Evolutionary conservation across 2,888 invertebrate species (phyloP).

Genomic region (Phasia obesa): DNA sequence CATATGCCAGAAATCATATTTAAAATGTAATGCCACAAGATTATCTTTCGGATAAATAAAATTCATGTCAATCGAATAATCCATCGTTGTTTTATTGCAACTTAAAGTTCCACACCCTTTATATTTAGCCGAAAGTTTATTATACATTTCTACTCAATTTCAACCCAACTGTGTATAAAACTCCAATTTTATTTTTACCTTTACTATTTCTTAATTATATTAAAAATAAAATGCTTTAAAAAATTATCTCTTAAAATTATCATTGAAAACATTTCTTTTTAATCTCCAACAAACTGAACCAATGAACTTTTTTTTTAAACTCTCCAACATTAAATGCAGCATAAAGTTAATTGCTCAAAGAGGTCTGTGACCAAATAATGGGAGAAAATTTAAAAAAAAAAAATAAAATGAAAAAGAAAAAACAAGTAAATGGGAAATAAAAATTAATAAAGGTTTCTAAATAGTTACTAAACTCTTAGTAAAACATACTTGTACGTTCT

Average conservation of each 20-base stretch:
- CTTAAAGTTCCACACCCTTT: too few species aligned
- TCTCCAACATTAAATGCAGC: slow-evolving; percentile 29
- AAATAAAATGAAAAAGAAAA: slow-evolving; percentile 3
- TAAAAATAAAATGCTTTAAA: slow-evolving; percentile 2
- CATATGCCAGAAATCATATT: too few species aligned
- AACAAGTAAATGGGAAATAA: slow-evolving; percentile 2
- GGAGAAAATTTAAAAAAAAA: background rate
- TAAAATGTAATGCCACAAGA: too few species aligned
- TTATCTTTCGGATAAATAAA: too few species aligned
- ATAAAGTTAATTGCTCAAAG: slow-evolving; percentile 63
- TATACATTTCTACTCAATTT: too few species aligned
- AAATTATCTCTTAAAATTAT: background rate
- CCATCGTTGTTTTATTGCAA: too few species aligned
- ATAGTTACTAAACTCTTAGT: background rate
- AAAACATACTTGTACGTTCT: too few species aligned
- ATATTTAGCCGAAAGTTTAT: too few species aligned
- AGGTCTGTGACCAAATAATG: slow-evolving; percentile 65
- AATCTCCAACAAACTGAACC: slow-evolving; percentile 27
- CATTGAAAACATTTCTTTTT: slow-evolving; percentile 26
- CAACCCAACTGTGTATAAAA: too few species aligned
- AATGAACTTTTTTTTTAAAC: slow-evolving; percentile 32
- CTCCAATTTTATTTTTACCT: too few species aligned
- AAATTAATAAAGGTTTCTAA: slow-evolving; percentile 13
- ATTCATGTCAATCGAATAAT: too few species aligned
- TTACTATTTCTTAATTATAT: slow-evolving; percentile 1